Evolutionary conservation across 1,140 invertebrate genomes (phyloP), one percentile per base, ranked within the genome.

Genomic region (Drosophila kurseongensis): DNA sequence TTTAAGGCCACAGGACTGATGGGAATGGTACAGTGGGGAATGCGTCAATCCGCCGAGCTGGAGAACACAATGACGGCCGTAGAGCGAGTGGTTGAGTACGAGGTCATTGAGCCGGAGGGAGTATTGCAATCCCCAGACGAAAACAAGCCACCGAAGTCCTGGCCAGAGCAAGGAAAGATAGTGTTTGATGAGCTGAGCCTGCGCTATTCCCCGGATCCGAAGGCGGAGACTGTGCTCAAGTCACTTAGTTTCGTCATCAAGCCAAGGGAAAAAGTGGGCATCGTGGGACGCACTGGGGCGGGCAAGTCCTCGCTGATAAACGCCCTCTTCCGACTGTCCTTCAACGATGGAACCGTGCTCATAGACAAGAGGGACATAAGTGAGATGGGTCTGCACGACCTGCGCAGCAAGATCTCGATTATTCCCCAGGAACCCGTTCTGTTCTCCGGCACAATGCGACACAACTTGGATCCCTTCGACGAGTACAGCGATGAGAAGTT

Each of bases 341-440:
- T 95, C 74, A 94, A 96, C 4, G 94, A 95, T 44, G 96, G 96
- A 12, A 93, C 94, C 5, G 96, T 98, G 29, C 91, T 94, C 40
- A 96, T 97, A 51, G 97, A 97, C 88, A 94, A 93, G 3, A 93
- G 96, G 12, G 93, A 95, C 35, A 95, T 94, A 0, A 93, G 93
- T 1, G 69, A 91, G 48, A 92, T 96, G 88, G 94, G 95, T 0
- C 85, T 96, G 12, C 95, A 96, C 67, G 95, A 96, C 90, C 93
- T 97, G 9, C 93, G 97, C 44, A 95, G 95, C 42, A 96, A 95
- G 86, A 94, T 98, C 35, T 97, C 97, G 35, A 98, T 98, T 65
- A 98, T 98, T 76, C 97, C 97, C 9, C 97, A 98, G 93, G 97
- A 96, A 83, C 97, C 97, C 0, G 95, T 98, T 13, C 92, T 98